A percentile compares a stretch with the other conserved stretches of the same genome.
Conservation (phyloP, 2,888 invertebrate species). For the Omphaloscelis lunosa region DNA sequence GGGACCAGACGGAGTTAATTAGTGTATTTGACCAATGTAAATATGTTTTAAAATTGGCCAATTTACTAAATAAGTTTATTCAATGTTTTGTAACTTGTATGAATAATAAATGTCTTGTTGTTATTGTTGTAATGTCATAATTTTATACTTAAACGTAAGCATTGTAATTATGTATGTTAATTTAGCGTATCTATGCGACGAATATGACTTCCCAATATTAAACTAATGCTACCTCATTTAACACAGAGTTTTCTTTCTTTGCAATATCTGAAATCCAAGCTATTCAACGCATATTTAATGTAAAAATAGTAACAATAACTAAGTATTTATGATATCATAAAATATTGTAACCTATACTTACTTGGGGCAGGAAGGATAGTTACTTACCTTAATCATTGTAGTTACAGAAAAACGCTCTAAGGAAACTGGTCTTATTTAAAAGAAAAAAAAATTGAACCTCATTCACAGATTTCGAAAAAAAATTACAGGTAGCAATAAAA, state of each 20-base stretch:
- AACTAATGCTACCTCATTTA: conserved; percentile 48
- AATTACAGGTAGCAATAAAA: too few species aligned
- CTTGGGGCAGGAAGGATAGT: too few species aligned
- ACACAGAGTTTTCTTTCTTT: neutral
- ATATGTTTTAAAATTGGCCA: conserved; percentile 57
- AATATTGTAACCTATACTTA: neutral
- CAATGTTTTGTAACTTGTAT: conserved; percentile 7
- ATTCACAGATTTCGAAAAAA: too few species aligned
- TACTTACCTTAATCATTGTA: too few species aligned
- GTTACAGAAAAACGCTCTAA: too few species aligned
- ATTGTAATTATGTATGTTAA: conserved; percentile 16
- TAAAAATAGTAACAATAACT: neutral
- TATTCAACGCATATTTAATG: conserved; percentile 1
- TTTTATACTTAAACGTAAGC: conserved; percentile 13
- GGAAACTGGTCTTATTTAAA: too few species aligned
- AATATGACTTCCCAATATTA: conserved; percentile 32
- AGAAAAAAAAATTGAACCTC: too few species aligned
- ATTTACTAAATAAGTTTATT: conserved; percentile 14
- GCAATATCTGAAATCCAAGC: neutral
- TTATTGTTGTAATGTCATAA: conserved; percentile 30
- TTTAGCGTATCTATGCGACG: neutral
- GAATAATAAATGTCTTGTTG: conserved; percentile 23
- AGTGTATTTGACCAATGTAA: conserved; percentile 39
- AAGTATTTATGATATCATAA: neutral
- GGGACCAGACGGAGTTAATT: neutral